Percentiles rank a stretch among this genome's conserved stretches.
phyloP scores from a whole-genome alignment of 2,113 vertebrate genomes.

The Gila orcuttii region DNA sequence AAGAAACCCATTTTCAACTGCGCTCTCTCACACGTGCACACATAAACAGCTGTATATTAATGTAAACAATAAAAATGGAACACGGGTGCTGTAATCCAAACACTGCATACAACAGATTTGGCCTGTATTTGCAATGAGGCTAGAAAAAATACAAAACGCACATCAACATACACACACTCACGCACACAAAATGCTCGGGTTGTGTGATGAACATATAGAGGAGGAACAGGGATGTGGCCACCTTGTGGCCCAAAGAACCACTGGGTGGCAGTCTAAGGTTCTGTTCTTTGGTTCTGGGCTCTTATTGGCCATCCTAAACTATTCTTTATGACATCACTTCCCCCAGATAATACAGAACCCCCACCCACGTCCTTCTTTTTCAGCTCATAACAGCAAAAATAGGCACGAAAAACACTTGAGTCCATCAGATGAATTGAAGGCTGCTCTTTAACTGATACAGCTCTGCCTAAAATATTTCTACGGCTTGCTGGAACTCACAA shows the following conservation, averaged over 20 bases:
- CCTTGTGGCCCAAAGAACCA: slow-evolving; percentile 28
- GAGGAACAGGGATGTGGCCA: neutral
- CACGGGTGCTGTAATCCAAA: neutral
- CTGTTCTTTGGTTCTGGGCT: slow-evolving; percentile 49
- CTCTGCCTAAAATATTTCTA: neutral
- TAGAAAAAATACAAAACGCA: neutral
- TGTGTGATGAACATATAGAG: neutral
- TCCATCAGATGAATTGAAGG: slow-evolving; percentile 1
- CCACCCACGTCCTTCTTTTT: slow-evolving; percentile 15
- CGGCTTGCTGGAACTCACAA: neutral
- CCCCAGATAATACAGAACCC: slow-evolving; percentile 27
- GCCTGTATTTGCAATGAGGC: neutral
- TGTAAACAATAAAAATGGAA: neutral
- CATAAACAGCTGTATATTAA: slow-evolving; percentile 5
- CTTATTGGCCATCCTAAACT: slow-evolving; percentile 13
- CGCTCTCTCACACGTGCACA: neutral
- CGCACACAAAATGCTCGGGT: neutral
- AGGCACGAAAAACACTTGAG: slow-evolving; percentile 14
- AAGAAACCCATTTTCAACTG: neutral
- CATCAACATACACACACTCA: slow-evolving; percentile 2
- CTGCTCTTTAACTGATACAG: neutral
- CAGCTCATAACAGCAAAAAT: slow-evolving; percentile 19
- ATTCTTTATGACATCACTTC: neutral
- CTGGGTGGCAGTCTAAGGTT: slow-evolving; percentile 16
- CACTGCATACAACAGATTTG: neutral